phyloP scores from a whole-genome alignment of 1,140 invertebrate species.

The Batillaria attramentaria region DNA sequence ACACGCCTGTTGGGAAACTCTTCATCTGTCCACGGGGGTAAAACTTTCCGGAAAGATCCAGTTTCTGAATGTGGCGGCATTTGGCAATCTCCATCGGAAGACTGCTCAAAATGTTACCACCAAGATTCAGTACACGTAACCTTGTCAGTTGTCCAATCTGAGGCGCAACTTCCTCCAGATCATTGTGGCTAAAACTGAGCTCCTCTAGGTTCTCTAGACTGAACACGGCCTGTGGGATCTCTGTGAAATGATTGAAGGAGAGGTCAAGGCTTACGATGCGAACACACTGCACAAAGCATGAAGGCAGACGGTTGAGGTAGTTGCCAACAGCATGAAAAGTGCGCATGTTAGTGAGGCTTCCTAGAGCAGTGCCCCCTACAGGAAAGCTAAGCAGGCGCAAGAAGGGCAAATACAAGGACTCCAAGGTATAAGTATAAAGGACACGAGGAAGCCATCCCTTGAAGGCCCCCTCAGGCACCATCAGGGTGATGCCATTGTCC shows the following conservation, averaged over 20 bases:
- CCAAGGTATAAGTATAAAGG: slow-evolving; percentile 56
- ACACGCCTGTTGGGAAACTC: slow-evolving; percentile 56
- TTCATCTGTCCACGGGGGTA: slow-evolving; percentile 57
- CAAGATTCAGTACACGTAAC: slow-evolving; percentile 54
- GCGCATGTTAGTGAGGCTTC: slow-evolving; percentile 52
- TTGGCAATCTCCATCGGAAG: slow-evolving; percentile 54
- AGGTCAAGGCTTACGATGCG: slow-evolving; percentile 55
- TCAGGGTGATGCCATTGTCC: slow-evolving; percentile 43
- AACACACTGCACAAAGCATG: slow-evolving; percentile 60
- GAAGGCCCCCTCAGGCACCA: slow-evolving; percentile 63
- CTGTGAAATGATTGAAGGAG: slow-evolving; percentile 59
- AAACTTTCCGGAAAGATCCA: slow-evolving; percentile 65
- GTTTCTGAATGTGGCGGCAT: slow-evolving; percentile 54
- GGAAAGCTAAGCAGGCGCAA: slow-evolving; percentile 64
- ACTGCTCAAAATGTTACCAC: slow-evolving; percentile 56
- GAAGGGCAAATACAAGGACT: slow-evolving; percentile 59
- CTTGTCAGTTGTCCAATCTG: slow-evolving; percentile 57
- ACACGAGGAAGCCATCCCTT: slow-evolving; percentile 64
- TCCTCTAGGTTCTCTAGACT: slow-evolving; percentile 50
- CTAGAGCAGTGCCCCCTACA: slow-evolving; percentile 60
- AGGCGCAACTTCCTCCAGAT: slow-evolving; percentile 47
- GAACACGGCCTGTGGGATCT: slow-evolving; percentile 59
- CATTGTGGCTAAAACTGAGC: slow-evolving; percentile 61
- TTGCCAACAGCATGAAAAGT: slow-evolving; percentile 62
- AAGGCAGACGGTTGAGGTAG: slow-evolving; percentile 56